Evolutionary conservation across 1,140 invertebrate genomes (phyloP), one percentile per base, ranked within the genome.

Genomic region (Tyrophagus putrescentiae): DNA sequence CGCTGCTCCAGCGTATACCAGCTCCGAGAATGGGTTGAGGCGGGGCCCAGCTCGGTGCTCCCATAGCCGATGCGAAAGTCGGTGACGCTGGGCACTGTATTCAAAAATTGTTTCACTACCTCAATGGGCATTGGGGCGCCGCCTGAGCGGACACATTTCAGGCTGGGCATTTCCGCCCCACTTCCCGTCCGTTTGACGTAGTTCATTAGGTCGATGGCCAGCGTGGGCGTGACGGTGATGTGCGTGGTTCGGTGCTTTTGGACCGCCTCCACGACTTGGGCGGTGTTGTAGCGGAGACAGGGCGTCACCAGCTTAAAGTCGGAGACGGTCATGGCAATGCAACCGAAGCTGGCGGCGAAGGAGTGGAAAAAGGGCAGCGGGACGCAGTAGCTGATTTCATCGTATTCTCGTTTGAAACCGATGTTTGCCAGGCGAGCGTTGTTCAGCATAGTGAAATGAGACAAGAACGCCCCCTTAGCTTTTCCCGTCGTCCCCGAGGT

Each of bases 281-380:
- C 41, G 16, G 58, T 56, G 28, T 63, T 54, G 52, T 63, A 63
- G 11, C 36, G 53, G 21, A 63, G 41, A 48, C 52, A 34, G 13
- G 62, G 56, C 2, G 61, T 28, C 9, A 52, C 34, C n/a, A 45
- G 42, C n/a, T 33, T n/a, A 7, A 53, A 25, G 18, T 16, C 21
- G 48, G 39, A 4, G 25, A 3, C 34, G 18, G 27, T 13, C 21
- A 54, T 39, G 1, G 68, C 70, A 0, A 87, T 64, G 57, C 81
- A 72, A 0, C 82, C 87, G 39, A 84, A 74, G 1, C 84, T 76
- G 31, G 83, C 80, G 0, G 88, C 92, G 70, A 85, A 90, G 16
- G 84, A 89, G 70, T 98, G 94, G 69, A 96, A 98, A 13, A 96
- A 76, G 0, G 93, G 93, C 0, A 89, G 84, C 71, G 90, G 82